A percentile compares a stretch with the other conserved stretches of the same genome.
phyloP scores from a whole-genome alignment of 2,113 vertebrate genomes.

The Microtus richardsoni region DNA sequence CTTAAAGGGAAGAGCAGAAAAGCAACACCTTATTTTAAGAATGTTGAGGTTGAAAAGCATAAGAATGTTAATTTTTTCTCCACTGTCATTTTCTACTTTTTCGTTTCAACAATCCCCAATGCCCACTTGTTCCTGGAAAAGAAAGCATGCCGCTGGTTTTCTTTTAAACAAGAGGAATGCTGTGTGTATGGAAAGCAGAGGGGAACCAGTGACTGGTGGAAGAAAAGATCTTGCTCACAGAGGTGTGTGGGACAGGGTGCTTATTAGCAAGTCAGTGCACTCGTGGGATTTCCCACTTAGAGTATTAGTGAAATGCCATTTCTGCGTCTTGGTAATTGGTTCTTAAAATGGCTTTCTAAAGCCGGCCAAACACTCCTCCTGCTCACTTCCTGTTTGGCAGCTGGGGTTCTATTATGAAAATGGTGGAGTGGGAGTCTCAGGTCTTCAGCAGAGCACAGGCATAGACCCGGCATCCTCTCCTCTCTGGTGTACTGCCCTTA shows the following conservation, averaged over 20 bases:
- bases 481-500: not conserved
- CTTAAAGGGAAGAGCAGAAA: not conserved
- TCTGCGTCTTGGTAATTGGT: slow-evolving; percentile 13
- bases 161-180: not conserved
- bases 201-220: not conserved
- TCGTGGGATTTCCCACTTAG: slow-evolving; percentile 42
- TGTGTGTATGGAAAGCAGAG: not conserved
- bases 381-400: slow-evolving; percentile 45
- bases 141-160: not conserved
- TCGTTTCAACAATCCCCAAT: not conserved
- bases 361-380: slow-evolving; percentile 34
- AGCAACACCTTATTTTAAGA: slow-evolving; percentile 39
- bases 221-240: not conserved
- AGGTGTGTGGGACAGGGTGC: not conserved
- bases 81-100: not conserved
- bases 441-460: not conserved
- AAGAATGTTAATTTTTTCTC: not conserved
- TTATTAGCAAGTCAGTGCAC: not conserved
- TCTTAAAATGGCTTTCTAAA: slow-evolving; percentile 63
- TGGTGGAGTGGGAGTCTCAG: not conserved
- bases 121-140: slow-evolving; percentile 31
- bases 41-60: not conserved
- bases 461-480: not conserved
- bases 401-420: slow-evolving; percentile 51
- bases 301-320: not conserved